Percentiles rank a stretch among this genome's conserved stretches.
Conservation (phyloP, 2,113 vertebrate species). For the Lamprotornis superbus region DNA sequence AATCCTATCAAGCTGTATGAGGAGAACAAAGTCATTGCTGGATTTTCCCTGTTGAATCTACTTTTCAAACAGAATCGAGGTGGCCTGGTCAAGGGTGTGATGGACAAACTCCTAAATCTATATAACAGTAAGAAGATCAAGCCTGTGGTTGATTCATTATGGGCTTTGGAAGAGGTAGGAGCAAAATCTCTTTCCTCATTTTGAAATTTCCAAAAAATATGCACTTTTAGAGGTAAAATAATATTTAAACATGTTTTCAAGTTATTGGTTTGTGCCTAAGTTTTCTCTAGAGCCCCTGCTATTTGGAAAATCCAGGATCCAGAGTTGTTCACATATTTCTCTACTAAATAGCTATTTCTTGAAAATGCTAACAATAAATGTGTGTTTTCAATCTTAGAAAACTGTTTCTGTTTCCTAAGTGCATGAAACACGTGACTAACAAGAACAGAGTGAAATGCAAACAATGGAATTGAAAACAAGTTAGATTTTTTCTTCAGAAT, state of each 20-base stretch:
- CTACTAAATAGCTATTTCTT: not conserved
- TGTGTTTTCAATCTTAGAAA: not conserved
- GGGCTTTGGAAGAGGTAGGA: slow-evolving; percentile 98
- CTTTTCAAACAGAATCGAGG: slow-evolving; percentile 93
- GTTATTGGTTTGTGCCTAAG: not conserved
- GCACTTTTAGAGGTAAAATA: not conserved
- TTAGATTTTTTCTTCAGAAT: not conserved
- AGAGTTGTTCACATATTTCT: not conserved
- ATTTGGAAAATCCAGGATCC: not conserved
- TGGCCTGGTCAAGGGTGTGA: slow-evolving; percentile 79
- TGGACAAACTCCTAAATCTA: slow-evolving; percentile 88
- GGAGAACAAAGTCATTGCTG: slow-evolving; percentile 97
- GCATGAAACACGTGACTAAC: not conserved
- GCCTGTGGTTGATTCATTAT: slow-evolving; percentile 93
- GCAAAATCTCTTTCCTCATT: not conserved
- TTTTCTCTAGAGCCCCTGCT: not conserved
- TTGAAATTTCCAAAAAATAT: not conserved
- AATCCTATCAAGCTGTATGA: slow-evolving; percentile 98
- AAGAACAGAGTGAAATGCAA: not conserved
- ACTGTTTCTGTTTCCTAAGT: not conserved
- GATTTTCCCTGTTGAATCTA: slow-evolving; percentile 94
- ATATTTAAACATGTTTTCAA: not conserved
- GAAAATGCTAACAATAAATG: not conserved
- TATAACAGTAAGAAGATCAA: slow-evolving; percentile 92
- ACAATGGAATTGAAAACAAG: not conserved